A percentile compares a stretch with the other conserved stretches of the same genome.
phyloP scores from a whole-genome alignment of 1,140 invertebrate species.

The Drosophila kurseongensis region DNA sequence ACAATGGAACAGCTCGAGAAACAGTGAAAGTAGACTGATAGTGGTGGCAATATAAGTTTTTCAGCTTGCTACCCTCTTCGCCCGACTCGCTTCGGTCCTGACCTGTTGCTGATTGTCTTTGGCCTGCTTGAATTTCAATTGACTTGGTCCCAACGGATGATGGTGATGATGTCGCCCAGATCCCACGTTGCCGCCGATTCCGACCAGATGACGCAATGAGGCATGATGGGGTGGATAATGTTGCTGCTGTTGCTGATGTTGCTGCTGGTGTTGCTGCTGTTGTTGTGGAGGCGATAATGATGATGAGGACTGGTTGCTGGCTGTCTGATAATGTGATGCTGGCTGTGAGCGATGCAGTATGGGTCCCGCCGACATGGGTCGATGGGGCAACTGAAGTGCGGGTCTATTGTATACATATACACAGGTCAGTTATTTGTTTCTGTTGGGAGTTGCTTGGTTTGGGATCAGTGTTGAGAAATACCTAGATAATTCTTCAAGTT shows the following conservation, averaged over 20 bases:
- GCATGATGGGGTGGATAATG: conserved; percentile 73
- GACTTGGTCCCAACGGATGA: conserved; percentile 72
- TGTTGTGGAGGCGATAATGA: conserved; percentile 58
- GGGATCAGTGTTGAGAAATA: conserved; percentile 3
- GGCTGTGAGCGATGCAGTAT: conserved; percentile 80
- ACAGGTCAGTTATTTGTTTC: conserved; percentile 45
- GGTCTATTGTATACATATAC: conserved; percentile 68
- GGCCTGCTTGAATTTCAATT: conserved; percentile 68
- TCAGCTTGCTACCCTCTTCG: conserved; percentile 8
- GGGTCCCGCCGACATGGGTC: conserved; percentile 84
- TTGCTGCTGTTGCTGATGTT: conserved; percentile 49
- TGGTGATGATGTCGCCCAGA: conserved; percentile 53
- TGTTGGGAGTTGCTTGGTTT: background rate
- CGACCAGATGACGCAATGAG: conserved; percentile 81
- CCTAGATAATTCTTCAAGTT: background rate
- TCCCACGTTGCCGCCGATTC: conserved; percentile 59
- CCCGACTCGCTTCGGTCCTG: conserved; percentile 52
- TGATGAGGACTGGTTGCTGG: conserved; percentile 55
- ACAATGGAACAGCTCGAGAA: conserved; percentile 4
- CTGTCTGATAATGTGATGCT: conserved; percentile 76
- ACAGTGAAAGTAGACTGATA: conserved; percentile 10
- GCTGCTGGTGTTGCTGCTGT: conserved; percentile 26
- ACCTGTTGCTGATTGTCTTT: conserved; percentile 82
- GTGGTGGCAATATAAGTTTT: background rate
- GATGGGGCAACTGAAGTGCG: conserved; percentile 80